Conservation (phyloP, 1,140 invertebrate genomes). For the Sarcophaga peregrina region DNA sequence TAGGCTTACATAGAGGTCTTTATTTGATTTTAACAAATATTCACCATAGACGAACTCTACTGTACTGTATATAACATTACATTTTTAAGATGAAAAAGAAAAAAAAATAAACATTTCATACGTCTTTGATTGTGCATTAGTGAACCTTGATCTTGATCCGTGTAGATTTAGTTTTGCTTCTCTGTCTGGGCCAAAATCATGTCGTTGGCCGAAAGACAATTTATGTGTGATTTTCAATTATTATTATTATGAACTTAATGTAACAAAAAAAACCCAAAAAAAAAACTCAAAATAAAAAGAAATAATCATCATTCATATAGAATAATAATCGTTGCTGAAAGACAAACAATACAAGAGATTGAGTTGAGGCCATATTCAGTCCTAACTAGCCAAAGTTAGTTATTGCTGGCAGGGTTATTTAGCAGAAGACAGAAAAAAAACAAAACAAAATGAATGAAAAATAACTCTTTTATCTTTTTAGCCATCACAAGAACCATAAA, state of each 20-base stretch:
- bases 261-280: not conserved
- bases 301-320: not conserved
- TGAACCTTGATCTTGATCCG: constrained; percentile 8
- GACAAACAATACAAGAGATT: not conserved
- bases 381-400: too few species aligned
- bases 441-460: too few species aligned
- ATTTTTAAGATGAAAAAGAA: not conserved
- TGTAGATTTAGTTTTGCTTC: not conserved
- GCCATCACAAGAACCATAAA: not conserved
- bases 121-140: not conserved
- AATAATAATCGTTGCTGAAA: not conserved
- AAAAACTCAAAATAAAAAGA: not conserved
- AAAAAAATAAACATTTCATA: not conserved
- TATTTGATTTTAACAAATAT: too few species aligned
- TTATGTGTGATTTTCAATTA: constrained; percentile 15
- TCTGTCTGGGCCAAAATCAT: not conserved
- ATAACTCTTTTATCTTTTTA: not conserved
- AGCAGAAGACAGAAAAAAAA: not conserved
- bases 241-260: not conserved
- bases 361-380: too few species aligned
- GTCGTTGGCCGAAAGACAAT: not conserved
- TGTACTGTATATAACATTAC: not conserved
- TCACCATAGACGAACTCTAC: too few species aligned
- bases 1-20: too few species aligned
- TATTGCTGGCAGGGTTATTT: not conserved